Percentiles rank a stretch among this genome's conserved stretches.
Evolutionary conservation across 2,797 vertebrate species (phyloP).

Genomic region (Kryptolebias ocellatus): DNA sequence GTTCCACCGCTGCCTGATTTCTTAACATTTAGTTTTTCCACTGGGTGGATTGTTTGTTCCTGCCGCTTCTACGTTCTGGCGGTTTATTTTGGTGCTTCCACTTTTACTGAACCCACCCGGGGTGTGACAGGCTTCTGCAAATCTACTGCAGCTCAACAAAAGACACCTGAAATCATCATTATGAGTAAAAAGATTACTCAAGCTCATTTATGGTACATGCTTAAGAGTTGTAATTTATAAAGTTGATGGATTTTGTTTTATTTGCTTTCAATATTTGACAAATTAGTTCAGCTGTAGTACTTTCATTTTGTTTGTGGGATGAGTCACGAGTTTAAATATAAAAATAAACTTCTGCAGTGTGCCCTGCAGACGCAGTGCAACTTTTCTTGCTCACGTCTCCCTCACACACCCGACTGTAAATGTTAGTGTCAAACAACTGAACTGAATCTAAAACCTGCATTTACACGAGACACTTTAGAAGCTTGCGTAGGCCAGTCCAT

Average conservation of each 20-base stretch:
- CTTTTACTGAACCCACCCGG: neutral
- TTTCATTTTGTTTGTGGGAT: neutral
- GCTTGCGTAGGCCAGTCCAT: neutral
- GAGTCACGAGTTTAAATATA: neutral
- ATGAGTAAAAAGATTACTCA: neutral
- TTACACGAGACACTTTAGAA: neutral
- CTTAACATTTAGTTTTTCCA: conserved; percentile 9
- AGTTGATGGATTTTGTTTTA: neutral
- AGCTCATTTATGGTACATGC: neutral
- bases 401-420: neutral
- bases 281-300: neutral
- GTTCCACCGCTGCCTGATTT: neutral
- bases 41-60: conserved; percentile 11
- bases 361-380: neutral
- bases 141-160: neutral
- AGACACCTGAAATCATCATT: neutral
- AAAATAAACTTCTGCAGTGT: neutral
- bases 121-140: neutral
- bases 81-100: neutral
- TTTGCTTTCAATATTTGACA: neutral
- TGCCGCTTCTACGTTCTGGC: neutral
- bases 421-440: neutral
- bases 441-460: neutral
- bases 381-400: neutral
- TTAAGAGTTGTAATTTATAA: neutral